phyloP scores from a whole-genome alignment of 2,113 vertebrate species.

The Candoia aspera region DNA sequence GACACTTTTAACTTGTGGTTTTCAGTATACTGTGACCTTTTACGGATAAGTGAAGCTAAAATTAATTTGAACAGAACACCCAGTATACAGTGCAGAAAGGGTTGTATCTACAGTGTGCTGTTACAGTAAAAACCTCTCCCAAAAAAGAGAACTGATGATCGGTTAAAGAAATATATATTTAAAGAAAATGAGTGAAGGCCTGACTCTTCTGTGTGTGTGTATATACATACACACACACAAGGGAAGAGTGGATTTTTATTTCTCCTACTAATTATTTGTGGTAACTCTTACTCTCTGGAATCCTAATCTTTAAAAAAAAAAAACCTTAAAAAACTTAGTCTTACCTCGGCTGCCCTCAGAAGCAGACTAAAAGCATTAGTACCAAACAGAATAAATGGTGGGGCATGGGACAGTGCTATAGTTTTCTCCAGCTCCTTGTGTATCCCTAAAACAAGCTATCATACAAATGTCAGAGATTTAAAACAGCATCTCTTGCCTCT shows the following conservation, averaged over 20 bases:
- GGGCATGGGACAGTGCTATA: neutral
- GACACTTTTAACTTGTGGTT: neutral
- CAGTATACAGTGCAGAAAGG: neutral
- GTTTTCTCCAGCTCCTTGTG: neutral
- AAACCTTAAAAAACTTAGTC: neutral
- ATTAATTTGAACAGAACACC: neutral
- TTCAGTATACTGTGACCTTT: neutral
- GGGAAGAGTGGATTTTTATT: neutral
- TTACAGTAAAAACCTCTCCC: neutral
- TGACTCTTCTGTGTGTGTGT: neutral
- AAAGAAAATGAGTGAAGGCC: neutral
- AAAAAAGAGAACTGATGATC: neutral
- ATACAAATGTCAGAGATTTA: neutral
- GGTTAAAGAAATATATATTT: neutral
- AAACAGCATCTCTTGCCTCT: neutral
- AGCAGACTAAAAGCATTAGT: neutral
- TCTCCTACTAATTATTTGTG: neutral
- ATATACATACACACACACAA: neutral
- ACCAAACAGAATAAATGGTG: neutral
- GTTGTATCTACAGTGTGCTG: neutral
- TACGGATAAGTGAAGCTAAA: neutral
- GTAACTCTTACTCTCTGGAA: neutral
- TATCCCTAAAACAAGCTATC: neutral
- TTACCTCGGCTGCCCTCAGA: neutral
- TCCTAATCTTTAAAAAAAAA: neutral